Evolutionary conservation across 2,888 invertebrate species (phyloP), one percentile per base, ranked within the genome.

Genomic region (Anarsia innoxiella): DNA sequence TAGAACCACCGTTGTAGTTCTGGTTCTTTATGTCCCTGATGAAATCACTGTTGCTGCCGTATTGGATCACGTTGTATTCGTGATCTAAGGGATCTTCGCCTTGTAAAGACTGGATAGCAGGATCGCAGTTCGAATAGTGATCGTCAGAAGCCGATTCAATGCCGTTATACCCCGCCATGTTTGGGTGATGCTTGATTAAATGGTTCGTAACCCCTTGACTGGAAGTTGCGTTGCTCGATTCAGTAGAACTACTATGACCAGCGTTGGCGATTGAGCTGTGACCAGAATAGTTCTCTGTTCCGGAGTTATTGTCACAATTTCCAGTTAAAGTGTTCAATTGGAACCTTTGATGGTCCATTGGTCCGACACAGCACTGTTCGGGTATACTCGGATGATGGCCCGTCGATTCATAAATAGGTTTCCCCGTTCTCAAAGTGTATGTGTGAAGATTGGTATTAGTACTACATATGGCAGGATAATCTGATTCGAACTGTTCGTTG

Each of bases 401-500:
- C 8, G 77, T 66, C 2, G 76, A 90, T 60, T 92, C 92, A 59
- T 93, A 93, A 30, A 92, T 90, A 19, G 92, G 90, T 61, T 92
- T 92, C 0, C 91, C 92, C 3, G 91, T 91, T 42, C 92, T 87
- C 66, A 92, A 80, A 1, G 93, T 93, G 62, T 94, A 95, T 31
- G 94, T 94, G 51, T 94, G 90, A 8, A 94, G 88, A 48, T 94
- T 94, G 6, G 94, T 93, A 57, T 94, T 95, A 2, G 94, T 91
- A 58, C 91, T 93, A 65, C 94, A 94, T 49, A 94, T 92, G 8
- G 94, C 93, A 3, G 94, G 94, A 64, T 94, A 95, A 48, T 92
- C 90, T 3, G 93, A 92, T 50, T 92, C 92, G 57, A 93, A 93
- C 64, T 93, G 93, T 45, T 93, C 93, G 53, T 93, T 93, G 41